phyloP scores from a whole-genome alignment of 2,113 vertebrate genomes.

The Cheirogaleus medius region DNA sequence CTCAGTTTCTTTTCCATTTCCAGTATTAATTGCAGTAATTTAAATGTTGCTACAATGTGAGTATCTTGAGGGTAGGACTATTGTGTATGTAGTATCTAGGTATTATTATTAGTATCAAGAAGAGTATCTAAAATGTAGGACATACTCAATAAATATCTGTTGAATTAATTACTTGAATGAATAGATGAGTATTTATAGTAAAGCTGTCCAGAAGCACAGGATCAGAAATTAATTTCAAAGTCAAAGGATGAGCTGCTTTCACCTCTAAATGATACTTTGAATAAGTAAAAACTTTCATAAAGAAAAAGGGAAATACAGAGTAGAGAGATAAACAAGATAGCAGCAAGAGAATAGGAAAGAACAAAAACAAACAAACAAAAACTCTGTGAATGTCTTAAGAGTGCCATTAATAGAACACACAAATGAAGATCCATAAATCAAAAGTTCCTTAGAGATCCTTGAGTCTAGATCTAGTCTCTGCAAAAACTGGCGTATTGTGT shows the following conservation, averaged over 20 bases:
- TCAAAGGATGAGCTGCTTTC: constrained; percentile 13
- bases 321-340: neutral
- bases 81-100: neutral
- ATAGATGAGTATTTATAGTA: neutral
- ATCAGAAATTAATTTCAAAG: constrained; percentile 29
- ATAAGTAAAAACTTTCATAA: neutral
- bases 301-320: neutral
- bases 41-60: neutral
- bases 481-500: neutral
- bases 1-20: neutral
- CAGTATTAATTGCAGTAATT: neutral
- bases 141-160: neutral
- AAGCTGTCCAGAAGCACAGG: neutral
- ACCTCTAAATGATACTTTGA: neutral
- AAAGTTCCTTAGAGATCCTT: neutral
- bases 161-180: neutral
- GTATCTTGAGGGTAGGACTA: neutral
- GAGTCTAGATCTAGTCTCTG: neutral
- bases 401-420: neutral
- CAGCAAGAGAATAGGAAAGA: neutral
- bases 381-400: neutral
- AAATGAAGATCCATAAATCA: neutral
- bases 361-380: neutral
- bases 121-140: neutral
- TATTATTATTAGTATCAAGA: neutral